Percentiles rank a stretch among this genome's conserved stretches.
Conservation (phyloP, 1,140 invertebrate species). For the Zaprionus tsacasi region DNA sequence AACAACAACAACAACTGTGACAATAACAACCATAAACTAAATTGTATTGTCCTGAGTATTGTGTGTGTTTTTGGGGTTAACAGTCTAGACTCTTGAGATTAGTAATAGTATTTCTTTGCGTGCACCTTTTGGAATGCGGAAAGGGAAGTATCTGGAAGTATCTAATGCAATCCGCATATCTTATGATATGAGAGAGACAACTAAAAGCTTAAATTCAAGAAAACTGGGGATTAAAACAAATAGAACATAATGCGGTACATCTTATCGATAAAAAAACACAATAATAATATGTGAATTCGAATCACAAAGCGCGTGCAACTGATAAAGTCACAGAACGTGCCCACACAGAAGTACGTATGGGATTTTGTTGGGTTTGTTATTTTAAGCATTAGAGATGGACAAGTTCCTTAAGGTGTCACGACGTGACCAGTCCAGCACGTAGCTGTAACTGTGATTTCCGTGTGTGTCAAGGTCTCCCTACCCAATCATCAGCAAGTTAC, state of each 20-base stretch:
- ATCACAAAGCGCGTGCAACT: conserved; percentile 27
- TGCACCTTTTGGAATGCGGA: conserved; percentile 15
- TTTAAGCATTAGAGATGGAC: conserved; percentile 22
- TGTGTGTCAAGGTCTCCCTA: conserved; percentile 26
- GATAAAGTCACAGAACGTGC: conserved; percentile 48
- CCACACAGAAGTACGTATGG: background rate
- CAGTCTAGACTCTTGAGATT: conserved; percentile 15
- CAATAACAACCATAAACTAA: conserved; percentile 1
- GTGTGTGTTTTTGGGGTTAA: conserved; percentile 7
- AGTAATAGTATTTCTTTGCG: background rate
- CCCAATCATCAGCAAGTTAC: background rate
- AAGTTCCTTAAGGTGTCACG: conserved; percentile 28
- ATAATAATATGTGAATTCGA: conserved; percentile 2
- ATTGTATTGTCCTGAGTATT: conserved; percentile 1
- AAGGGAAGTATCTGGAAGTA: conserved; percentile 10
- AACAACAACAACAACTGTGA: background rate
- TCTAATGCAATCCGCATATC: background rate
- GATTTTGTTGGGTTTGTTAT: background rate
- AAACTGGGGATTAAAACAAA: background rate
- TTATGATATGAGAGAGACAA: background rate
- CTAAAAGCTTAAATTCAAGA: too few relatives aligned
- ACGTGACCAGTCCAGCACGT: conserved; percentile 11
- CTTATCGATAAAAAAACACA: background rate
- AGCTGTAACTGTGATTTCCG: background rate
- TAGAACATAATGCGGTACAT: background rate